Conservation (phyloP, 2,888 invertebrate species). For the Lycia hirtaria region DNA sequence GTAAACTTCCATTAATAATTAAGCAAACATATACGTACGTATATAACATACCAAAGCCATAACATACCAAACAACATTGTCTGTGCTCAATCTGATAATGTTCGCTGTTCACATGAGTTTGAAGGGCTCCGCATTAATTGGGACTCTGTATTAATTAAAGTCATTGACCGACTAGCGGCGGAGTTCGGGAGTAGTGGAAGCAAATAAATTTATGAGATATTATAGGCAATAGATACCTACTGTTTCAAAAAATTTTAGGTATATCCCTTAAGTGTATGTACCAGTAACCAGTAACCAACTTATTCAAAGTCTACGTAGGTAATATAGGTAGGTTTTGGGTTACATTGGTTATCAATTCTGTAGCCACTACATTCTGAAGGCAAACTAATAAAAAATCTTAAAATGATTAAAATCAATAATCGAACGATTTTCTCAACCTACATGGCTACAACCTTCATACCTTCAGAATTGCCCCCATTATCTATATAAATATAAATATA, state of each 20-base stretch:
- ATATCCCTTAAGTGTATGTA: not conserved
- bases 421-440: no score
- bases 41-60: no score
- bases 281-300: not conserved
- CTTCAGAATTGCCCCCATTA: no score
- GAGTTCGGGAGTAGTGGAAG: constrained; percentile 46
- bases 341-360: no score
- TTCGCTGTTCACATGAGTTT: constrained; percentile 24
- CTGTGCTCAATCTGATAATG: constrained; percentile 10
- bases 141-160: constrained; percentile 61
- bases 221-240: not conserved
- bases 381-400: no score
- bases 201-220: constrained; percentile 2
- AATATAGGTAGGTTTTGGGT: no score
- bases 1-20: not conserved
- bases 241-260: not conserved
- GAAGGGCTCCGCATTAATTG: constrained; percentile 60
- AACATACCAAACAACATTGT: constrained; percentile 16
- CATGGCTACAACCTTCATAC: no score
- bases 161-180: constrained; percentile 56
- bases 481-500: no score
- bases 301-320: no score
- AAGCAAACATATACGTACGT: no score
- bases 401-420: no score
- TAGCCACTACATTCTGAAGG: no score